Base-by-base conservation (phyloP, 2,888 invertebrate genomes). In the Euspilapteryx auroguttella region DNA sequence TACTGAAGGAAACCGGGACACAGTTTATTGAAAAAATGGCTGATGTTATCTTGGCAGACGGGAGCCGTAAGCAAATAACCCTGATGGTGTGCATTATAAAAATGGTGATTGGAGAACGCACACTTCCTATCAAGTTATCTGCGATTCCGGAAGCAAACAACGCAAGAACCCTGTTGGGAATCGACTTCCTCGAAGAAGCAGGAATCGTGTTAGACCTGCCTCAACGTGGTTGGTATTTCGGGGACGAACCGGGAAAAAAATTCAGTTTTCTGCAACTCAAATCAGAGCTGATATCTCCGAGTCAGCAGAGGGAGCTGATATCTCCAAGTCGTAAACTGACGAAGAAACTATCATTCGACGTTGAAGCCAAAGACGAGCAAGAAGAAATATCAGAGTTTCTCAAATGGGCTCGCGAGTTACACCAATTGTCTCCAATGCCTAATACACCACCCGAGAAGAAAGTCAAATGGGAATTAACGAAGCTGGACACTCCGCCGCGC, bases 1-100 rank as follows among this genome's bases (percentile, higher is more conserved):
- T 27, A 23, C n/a, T 39, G 14, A 12, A 30, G 10, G 6, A 30
- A 11, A 10, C 27, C 7, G 34, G 32, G 10, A 20, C 21, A 2
- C 7, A 10, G 3, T 33, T 31, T 21, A 30, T 27, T 1, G 21
- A 28, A 21, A 21, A 26, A n/a, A 28, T 3, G 7, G 12, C 31
- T 8, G 24, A 20, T 8, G 24, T 37, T 4, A 27, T 14, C 5
- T 24, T 38, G 21, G 37, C 38, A 3, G 37, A 37, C 20, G 37
- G 34, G 6, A 20, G 29, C 10, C 9, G 24, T 1, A 34, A 29
- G 14, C 9, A 3, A 4, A 13, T 11, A 10, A 28, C 24, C 3
- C 22, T 38, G 13, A 8, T 30, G 13, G 10, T 20, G 7, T 30
- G 34, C 1, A 25, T 21, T 8, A 30, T 29, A 1, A n/a, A 30